Evolutionary conservation across 2,888 invertebrate genomes (phyloP).

Genomic region (Ochropleura plecta): DNA sequence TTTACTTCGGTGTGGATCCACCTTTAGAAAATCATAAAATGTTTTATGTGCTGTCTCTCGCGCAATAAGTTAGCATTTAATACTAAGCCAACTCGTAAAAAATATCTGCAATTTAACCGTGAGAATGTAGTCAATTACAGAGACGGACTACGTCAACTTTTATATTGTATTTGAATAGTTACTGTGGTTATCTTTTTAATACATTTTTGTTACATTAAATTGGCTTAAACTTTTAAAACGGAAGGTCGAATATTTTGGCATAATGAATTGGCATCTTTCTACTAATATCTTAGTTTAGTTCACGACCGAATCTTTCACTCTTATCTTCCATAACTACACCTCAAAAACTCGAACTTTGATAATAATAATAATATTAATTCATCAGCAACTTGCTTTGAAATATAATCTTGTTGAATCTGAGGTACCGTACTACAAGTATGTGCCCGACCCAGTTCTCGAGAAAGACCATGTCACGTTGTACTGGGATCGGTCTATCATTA

Average conservation of each 20-base stretch:
- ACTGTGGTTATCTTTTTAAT: background rate
- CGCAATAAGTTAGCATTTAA: background rate
- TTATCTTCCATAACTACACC: background rate
- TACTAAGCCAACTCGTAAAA: background rate
- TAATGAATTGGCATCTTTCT: slow-evolving; percentile 21
- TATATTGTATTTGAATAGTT: background rate
- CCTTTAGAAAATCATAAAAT: slow-evolving; percentile 1
- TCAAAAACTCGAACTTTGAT: background rate
- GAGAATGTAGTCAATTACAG: background rate
- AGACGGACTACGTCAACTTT: background rate
- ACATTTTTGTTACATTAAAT: background rate
- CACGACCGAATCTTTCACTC: background rate
- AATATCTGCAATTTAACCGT: background rate
- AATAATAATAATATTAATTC: background rate
- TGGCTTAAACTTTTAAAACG: background rate
- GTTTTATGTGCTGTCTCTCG: background rate
- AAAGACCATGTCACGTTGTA: too few species aligned
- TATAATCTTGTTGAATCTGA: too few species aligned
- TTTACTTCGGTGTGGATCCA: background rate
- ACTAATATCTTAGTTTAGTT: slow-evolving; percentile 12
- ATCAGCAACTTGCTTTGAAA: too few species aligned
- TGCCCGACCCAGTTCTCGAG: too few species aligned
- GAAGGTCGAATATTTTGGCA: slow-evolving; percentile 14
- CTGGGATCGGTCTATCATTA: too few species aligned
- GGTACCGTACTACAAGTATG: too few species aligned